These are phyloP conservation scores for Cephalopachus bancanus DNA, from an alignment of 2,797 vertebrate genomes.

Conservation along the genomic window DNA sequence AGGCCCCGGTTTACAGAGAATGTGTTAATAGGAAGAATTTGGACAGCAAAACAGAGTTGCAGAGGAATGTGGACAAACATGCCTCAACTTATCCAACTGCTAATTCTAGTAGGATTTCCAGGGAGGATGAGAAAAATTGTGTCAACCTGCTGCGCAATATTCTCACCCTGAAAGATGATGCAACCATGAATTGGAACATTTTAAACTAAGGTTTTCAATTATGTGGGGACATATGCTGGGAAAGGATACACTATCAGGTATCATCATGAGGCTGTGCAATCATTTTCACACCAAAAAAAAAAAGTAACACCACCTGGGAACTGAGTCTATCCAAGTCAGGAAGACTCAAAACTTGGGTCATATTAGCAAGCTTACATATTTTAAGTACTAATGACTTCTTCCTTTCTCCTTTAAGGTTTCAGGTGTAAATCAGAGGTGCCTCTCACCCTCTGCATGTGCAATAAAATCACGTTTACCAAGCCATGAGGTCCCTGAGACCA, in stretches of 20 bases:
- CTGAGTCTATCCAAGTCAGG: neutral
- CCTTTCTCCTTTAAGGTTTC: neutral
- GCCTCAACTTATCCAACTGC: neutral
- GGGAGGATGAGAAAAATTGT: neutral
- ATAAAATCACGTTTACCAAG: fast-evolving
- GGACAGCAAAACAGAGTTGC: neutral
- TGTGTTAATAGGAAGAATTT: neutral
- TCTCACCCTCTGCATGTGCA: neutral
- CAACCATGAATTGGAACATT: neutral
- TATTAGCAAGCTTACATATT: neutral
- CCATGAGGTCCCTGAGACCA: neutral
- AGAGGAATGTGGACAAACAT: neutral
- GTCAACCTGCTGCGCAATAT: neutral
- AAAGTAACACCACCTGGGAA: neutral
- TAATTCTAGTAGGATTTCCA: neutral
- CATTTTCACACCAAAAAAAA: neutral
- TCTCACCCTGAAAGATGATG: neutral
- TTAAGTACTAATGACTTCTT: neutral
- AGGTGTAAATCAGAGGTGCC: neutral
- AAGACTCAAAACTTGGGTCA: neutral
- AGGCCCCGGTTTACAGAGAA: neutral
- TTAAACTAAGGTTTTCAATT: neutral
- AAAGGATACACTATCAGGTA: neutral
- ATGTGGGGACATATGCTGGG: neutral
- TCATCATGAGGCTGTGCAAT: neutral